Conservation (phyloP, 2,888 invertebrate genomes). For the Netelia fuscicornis region DNA sequence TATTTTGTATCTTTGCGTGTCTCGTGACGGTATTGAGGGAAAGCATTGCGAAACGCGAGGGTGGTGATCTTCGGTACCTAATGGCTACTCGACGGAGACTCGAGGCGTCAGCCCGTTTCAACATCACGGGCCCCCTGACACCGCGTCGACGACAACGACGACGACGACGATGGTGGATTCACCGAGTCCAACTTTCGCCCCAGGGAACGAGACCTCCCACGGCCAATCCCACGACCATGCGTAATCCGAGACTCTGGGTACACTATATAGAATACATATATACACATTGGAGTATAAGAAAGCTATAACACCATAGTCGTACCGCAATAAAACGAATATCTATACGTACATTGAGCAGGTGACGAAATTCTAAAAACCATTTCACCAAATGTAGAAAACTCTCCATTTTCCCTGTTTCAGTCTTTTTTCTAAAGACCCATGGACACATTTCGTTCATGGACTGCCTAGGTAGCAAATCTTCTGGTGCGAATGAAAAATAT, state of each 20-base stretch:
- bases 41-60: slow-evolving; percentile 32
- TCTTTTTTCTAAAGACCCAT: too few relatives aligned
- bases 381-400: too few relatives aligned
- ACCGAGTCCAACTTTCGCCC: slow-evolving; percentile 67
- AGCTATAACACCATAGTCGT: too few relatives aligned
- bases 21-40: background rate
- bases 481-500: too few relatives aligned
- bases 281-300: background rate
- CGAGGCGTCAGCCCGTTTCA: slow-evolving; percentile 82
- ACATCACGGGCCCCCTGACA: slow-evolving; percentile 81
- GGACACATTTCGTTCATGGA: too few relatives aligned
- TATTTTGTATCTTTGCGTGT: too few relatives aligned
- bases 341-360: background rate
- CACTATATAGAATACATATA: background rate
- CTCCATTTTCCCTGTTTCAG: too few relatives aligned
- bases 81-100: slow-evolving; percentile 71
- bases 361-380: too few relatives aligned
- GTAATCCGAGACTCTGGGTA: slow-evolving; percentile 60
- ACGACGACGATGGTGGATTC: slow-evolving; percentile 43
- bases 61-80: slow-evolving; percentile 33
- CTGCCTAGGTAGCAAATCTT: too few relatives aligned
- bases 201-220: slow-evolving; percentile 79
- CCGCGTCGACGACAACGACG: slow-evolving; percentile 51
- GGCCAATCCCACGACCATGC: slow-evolving; percentile 76
- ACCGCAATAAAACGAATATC: background rate